Percentiles rank a stretch among this genome's conserved stretches.
Conservation (phyloP, 2,888 invertebrate species). For the Taphrorychus bicolor region DNA sequence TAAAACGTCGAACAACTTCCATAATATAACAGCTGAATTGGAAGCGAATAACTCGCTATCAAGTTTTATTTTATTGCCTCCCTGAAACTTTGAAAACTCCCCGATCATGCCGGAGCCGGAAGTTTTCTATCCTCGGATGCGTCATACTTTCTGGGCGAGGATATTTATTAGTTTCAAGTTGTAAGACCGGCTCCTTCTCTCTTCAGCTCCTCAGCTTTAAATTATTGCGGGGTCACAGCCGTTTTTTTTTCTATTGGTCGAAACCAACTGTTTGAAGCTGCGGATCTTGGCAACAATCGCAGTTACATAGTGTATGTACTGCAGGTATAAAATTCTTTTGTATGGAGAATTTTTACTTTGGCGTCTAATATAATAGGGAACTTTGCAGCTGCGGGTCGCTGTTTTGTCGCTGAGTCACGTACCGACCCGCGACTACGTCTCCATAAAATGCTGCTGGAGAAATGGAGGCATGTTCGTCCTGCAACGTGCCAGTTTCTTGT, state of each 20-base stretch:
- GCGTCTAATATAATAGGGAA: constrained; percentile 28
- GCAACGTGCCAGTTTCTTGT: constrained; percentile 1
- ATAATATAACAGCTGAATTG: constrained; percentile 38
- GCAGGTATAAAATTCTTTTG: background rate
- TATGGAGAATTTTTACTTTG: constrained; percentile 21
- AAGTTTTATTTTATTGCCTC: constrained; percentile 36
- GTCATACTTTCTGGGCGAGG: constrained; percentile 3
- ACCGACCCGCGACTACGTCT: constrained; percentile 23
- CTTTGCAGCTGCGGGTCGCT: constrained; percentile 25
- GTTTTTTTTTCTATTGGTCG: background rate
- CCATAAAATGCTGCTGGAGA: constrained; percentile 13
- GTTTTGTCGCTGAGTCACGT: constrained; percentile 39
- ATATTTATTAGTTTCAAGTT: constrained; percentile 5
- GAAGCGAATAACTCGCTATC: constrained; percentile 31
- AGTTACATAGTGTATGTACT: background rate
- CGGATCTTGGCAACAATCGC: background rate
- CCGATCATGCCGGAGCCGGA: constrained; percentile 4
- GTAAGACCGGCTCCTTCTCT: background rate
- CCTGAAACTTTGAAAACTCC: constrained; percentile 23
- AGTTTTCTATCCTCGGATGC: constrained; percentile 5
- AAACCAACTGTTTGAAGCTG: background rate
- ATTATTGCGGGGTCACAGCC: too few species aligned
- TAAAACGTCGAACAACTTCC: constrained; percentile 38
- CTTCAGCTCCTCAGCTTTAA: too few species aligned
- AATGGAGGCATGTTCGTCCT: constrained; percentile 8